Conservation (phyloP, 1,140 invertebrate genomes). For the Neodiprion virginianus region DNA sequence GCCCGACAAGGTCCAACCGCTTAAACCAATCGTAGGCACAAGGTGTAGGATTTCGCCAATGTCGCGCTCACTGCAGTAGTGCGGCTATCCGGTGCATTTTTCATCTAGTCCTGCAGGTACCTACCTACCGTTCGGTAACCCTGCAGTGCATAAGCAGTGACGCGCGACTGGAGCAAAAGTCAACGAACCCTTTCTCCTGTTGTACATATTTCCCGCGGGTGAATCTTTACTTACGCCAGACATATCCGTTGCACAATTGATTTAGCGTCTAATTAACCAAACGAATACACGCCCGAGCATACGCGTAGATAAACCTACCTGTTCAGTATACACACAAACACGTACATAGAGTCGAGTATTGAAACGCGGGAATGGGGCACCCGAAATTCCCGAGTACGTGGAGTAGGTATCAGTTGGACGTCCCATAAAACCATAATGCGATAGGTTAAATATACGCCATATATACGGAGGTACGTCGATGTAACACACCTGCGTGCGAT, state of each 20-base stretch:
- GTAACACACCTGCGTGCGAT: neutral
- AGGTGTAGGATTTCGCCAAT: too few species aligned
- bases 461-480: neutral
- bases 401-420: neutral
- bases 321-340: neutral
- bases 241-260: constrained; percentile 2
- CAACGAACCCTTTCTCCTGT: too few species aligned
- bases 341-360: neutral
- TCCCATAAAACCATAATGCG: constrained; percentile 15
- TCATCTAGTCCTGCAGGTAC: too few species aligned
- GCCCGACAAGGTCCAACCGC: too few species aligned
- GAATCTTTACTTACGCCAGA: neutral
- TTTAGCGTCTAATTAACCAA: constrained; percentile 9
- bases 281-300: neutral
- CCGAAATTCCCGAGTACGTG: neutral
- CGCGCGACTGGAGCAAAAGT: too few species aligned
- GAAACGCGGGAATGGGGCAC: neutral
- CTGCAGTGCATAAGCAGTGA: too few species aligned
- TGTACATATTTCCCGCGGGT: too few species aligned
- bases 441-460: neutral
- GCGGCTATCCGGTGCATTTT: too few species aligned
- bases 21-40: too few species aligned
- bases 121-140: too few species aligned
- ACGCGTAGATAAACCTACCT: neutral
- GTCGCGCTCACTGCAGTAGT: too few species aligned